Evolutionary conservation across 2,888 invertebrate genomes (phyloP), one percentile per base, ranked within the genome.

Genomic region (Stenurella melanura): DNA sequence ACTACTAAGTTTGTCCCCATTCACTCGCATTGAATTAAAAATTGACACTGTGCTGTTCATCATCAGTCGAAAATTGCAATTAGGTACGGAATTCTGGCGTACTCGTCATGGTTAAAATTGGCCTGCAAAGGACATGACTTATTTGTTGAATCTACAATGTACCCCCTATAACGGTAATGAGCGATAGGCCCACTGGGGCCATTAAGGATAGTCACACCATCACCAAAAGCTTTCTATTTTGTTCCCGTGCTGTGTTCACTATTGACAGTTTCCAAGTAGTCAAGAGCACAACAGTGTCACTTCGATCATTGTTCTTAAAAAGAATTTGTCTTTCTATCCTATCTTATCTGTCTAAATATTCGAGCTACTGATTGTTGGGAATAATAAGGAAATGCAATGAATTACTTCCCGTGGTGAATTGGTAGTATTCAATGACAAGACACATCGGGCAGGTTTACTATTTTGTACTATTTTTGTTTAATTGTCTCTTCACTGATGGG

Each of bases 111-210:
- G 69, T 76, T 71, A 34, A 77, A 74, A 77, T 74, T 38, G 66
- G 60, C 71, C 70, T 60, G 56, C 63, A 76, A 58, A 66, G 66
- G 72, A 73, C 76, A 74, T 71, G 71, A 60, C 38, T 38, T 54
- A 77, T 61, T 72, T 68, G 54, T 68, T 67, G 68, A 17, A 67
- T 68, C 69, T 69, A 81, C 80, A 82, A 80, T 78, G 74, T 72
- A 68, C 82, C 79, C 81, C 80, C 80, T 71, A 76, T 60, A 70
- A 72, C 66, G 78, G 70, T 79, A 83, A 83, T 84, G 83, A 84
- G 75, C 84, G 84, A 84, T 83, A 78, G 81, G 78, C 81, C 82
- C 80, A 76, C 76, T 72, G 83, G 83, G 81, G 81, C 81, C 82
- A 81, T 80, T 81, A 82, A 60, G 77, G 74, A 76, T 75, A 78